phyloP scores from a whole-genome alignment of 1,140 invertebrate genomes.

The Drosophila sproati region DNA sequence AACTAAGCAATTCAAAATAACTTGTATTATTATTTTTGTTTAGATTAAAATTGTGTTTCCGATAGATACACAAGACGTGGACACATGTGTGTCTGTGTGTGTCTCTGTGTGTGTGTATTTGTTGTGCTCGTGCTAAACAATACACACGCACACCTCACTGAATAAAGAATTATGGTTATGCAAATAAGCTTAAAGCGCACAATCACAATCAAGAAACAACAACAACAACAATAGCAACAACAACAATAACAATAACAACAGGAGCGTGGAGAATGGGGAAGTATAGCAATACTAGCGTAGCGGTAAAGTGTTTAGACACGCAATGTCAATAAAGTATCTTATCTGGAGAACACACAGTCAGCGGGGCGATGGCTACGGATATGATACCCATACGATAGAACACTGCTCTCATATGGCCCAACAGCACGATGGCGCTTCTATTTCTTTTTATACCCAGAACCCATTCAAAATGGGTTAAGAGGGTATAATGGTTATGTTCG shows the following conservation, averaged over 20 bases:
- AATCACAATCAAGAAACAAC: conserved; percentile 74
- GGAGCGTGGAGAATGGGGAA: too few species aligned
- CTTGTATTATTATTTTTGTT: conserved; percentile 7
- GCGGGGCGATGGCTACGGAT: conserved; percentile 66
- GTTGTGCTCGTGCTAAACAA: conserved; percentile 44
- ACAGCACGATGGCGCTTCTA: conserved; percentile 33
- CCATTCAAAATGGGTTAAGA: too few species aligned
- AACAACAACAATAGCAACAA: conserved; percentile 45
- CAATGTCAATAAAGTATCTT: conserved; percentile 82
- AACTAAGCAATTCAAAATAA: conserved; percentile 24
- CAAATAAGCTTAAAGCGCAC: conserved; percentile 81
- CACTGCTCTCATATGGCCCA: conserved; percentile 53
- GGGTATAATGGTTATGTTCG: too few species aligned
- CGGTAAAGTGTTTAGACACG: conserved; percentile 82
- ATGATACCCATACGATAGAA: conserved; percentile 27
- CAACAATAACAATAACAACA: conserved; percentile 58
- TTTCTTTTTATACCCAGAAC: not conserved
- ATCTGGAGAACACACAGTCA: conserved; percentile 60
- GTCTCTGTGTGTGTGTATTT: conserved; percentile 33
- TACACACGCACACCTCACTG: conserved; percentile 56
- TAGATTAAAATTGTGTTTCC: conserved; percentile 44
- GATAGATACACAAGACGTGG: not conserved
- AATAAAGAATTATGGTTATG: conserved; percentile 77
- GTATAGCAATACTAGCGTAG: conserved; percentile 57
- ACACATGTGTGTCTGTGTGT: conserved; percentile 27